Percentiles rank a stretch among this genome's conserved stretches.
Evolutionary conservation across 2,797 vertebrate species (phyloP).

Genomic region (Discoglossus pictus): DNA sequence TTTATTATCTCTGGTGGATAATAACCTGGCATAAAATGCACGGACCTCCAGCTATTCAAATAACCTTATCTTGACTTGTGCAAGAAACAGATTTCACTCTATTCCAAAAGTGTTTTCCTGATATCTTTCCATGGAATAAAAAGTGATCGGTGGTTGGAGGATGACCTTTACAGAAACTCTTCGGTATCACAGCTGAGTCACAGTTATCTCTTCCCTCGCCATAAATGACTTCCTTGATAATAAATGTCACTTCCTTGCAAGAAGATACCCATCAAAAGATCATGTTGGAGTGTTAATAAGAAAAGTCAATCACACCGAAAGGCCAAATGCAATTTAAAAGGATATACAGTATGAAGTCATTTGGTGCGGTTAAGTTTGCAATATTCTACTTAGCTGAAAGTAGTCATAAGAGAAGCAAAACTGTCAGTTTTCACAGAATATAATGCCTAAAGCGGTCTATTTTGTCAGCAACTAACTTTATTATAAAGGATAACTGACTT

Average conservation of each 20-base stretch:
- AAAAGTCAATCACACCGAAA: neutral
- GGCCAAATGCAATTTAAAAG: neutral
- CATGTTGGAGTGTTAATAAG: no score
- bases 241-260: neutral
- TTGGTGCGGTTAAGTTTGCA: no score
- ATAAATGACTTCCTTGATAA: neutral
- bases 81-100: neutral
- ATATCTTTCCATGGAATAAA: neutral
- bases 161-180: no score
- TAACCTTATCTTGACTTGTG: neutral
- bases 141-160: neutral
- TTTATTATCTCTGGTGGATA: neutral
- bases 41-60: neutral
- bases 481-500: neutral
- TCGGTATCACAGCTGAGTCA: no score
- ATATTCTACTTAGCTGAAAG: no score
- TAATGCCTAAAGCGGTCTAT: no score
- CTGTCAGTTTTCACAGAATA: no score
- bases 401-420: no score
- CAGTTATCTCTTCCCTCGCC: neutral
- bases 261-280: no score
- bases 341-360: neutral
- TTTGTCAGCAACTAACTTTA: neutral
- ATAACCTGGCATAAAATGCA: neutral
- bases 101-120: neutral